Percentiles rank a stretch among this genome's conserved stretches.
These are phyloP conservation scores for Brevimyrus niger DNA, from an alignment of 2,113 vertebrate species.

Conservation along the genomic window DNA sequence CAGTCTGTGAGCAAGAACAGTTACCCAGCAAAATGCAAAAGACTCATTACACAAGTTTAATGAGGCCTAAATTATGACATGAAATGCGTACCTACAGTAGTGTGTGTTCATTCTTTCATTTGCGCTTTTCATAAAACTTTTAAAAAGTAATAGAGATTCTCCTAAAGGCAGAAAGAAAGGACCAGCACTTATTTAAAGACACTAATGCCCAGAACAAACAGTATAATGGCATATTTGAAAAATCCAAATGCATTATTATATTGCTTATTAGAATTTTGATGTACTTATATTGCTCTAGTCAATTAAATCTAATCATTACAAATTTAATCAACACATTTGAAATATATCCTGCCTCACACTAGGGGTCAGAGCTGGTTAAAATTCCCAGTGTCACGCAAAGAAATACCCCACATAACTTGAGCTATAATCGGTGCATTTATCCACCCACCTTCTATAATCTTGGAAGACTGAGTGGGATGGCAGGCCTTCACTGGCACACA, in stretches of 20 bases:
- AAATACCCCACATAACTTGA: neutral
- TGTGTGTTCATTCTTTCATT: neutral
- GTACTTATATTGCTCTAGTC: neutral
- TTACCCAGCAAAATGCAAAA: neutral
- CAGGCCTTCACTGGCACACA: neutral
- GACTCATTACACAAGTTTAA: neutral
- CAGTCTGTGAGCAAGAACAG: neutral
- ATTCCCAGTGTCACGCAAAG: neutral
- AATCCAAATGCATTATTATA: neutral
- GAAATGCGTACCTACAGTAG: neutral
- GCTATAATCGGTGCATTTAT: neutral
- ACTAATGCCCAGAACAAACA: neutral
- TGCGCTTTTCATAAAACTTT: neutral
- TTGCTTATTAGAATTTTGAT: neutral
- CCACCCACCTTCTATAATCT: neutral
- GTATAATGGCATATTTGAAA: neutral
- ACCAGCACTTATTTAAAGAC: neutral
- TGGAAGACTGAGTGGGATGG: neutral
- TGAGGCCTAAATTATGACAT: neutral
- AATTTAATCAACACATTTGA: neutral
- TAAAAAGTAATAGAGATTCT: neutral
- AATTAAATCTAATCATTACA: neutral
- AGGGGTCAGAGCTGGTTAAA: neutral
- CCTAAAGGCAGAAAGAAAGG: too few species aligned
- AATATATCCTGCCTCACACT: neutral